Evolutionary conservation across 2,888 invertebrate genomes (phyloP), one percentile per base, ranked within the genome.

Genomic region (Syrphus vitripennis): DNA sequence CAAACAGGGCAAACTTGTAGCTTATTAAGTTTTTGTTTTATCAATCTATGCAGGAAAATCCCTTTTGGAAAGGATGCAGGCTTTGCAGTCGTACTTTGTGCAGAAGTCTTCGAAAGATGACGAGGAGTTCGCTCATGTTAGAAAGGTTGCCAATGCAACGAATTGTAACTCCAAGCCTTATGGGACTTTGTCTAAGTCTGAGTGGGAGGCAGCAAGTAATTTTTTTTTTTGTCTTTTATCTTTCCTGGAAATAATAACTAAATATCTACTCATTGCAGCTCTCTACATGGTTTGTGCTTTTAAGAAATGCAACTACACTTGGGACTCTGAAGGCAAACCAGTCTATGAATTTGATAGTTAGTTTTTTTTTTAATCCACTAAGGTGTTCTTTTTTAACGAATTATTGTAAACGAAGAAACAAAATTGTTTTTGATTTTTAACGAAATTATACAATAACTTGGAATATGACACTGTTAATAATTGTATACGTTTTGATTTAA

Each of bases 131-230:
- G 92, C 93, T 55, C 96, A 97, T 93, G 96, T 96, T 3, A 93
- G 94, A 82, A 93, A 94, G 61, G 95, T 94, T 90, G 93, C 88
- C 89, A 92, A 88, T 90, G 93, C 83, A 89, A 92, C 82, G 0
- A 89, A 90, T 53, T 89, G 89, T 34, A 91, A 91, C 72, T 91
- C 92, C 53, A 90, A 92, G 59, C 92, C 92, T 57, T 93, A 97
- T 88, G 98, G 98, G 12, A 98, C 98, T 2, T 94, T 98, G 89
- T 97, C 98, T 12, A 94, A 94, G 89, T 94, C 96, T 53, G 98
- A 98, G 93, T 98, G 98, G 98, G 98, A 98, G 93, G 98, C 97
- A 83, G 95, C 96, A 87, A 96, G 98, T 98, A 93, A 95, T 90
- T 89, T 26, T 6, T 26, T 26, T 19, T 9, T 2, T 14, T 53